Evolutionary conservation across 2,888 invertebrate species (phyloP).

Genomic region (Chrysodeixis includens): DNA sequence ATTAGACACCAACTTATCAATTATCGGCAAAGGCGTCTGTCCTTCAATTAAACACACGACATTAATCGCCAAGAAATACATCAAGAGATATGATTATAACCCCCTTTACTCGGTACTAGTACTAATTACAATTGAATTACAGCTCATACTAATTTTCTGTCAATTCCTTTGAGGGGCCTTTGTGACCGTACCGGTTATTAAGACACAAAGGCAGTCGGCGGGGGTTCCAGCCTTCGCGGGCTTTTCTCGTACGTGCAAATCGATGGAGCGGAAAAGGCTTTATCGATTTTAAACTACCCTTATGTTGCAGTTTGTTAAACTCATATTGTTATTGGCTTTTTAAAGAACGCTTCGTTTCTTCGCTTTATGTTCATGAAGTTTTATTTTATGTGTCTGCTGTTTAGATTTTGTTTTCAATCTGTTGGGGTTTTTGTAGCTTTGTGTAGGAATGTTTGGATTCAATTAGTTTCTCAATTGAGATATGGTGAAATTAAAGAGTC

Average conservation of each 20-base stretch:
- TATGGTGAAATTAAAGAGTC: no score
- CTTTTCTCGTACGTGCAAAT: slow-evolving; percentile 68
- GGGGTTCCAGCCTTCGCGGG: slow-evolving; percentile 56
- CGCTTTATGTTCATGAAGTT: slow-evolving; percentile 46
- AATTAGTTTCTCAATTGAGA: no score
- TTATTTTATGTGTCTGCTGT: slow-evolving; percentile 41
- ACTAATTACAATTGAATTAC: slow-evolving; percentile 55
- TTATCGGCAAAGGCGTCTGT: not conserved
- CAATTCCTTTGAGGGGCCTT: slow-evolving; percentile 78
- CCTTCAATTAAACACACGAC: not conserved
- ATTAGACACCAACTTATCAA: no score
- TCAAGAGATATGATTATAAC: slow-evolving; percentile 38
- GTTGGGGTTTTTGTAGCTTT: slow-evolving; percentile 10
- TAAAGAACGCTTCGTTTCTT: slow-evolving; percentile 56
- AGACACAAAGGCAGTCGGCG: slow-evolving; percentile 74
- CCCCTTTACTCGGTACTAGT: slow-evolving; percentile 36
- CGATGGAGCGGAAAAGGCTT: slow-evolving; percentile 77
- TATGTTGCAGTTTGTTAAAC: slow-evolving; percentile 77
- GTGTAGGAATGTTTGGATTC: not conserved
- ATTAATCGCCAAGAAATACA: slow-evolving; percentile 17
- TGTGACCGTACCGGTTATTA: slow-evolving; percentile 72
- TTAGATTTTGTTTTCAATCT: slow-evolving; percentile 14
- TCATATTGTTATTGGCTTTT: slow-evolving; percentile 80
- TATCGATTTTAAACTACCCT: slow-evolving; percentile 79
- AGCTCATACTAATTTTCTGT: slow-evolving; percentile 76